phyloP scores from a whole-genome alignment of 2,113 vertebrate genomes.

The Verasper variegatus region DNA sequence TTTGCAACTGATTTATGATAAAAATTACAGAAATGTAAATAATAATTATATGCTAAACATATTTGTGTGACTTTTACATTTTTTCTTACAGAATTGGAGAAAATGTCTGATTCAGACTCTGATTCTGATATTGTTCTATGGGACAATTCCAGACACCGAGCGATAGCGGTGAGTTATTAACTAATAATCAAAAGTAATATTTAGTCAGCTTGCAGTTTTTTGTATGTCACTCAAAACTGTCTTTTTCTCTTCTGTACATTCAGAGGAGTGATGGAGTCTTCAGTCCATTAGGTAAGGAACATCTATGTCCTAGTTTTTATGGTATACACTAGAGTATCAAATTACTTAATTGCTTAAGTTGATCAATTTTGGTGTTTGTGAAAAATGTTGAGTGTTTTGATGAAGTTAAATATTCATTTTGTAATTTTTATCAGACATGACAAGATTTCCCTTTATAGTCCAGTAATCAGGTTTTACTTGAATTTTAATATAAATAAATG shows the following conservation, averaged over 20 bases:
- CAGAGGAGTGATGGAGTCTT: not conserved
- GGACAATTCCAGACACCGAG: rapidly evolving
- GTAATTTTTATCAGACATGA: too few relatives aligned
- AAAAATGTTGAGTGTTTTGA: too few relatives aligned
- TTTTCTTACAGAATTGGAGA: constrained; percentile 44
- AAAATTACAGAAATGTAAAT: too few relatives aligned
- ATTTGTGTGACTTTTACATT: not conserved
- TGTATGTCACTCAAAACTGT: not conserved
- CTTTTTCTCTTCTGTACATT: not conserved
- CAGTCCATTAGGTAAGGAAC: constrained; percentile 40
- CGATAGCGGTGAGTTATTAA: constrained; percentile 41
- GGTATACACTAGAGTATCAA: too few relatives aligned
- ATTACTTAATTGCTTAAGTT: too few relatives aligned
- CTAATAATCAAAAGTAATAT: not conserved
- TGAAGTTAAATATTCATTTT: too few relatives aligned
- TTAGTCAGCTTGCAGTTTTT: not conserved
- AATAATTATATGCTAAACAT: too few relatives aligned
- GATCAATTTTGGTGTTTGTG: too few relatives aligned
- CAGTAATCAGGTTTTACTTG: not conserved
- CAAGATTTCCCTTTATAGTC: too few relatives aligned
- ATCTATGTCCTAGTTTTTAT: not conserved
- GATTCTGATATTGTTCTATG: constrained; percentile 20
- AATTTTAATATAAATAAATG: not conserved
- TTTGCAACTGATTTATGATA: too few relatives aligned
- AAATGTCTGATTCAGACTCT: constrained; percentile 63